These are phyloP conservation scores for Diacarnus erythraeanus DNA, from an alignment of 37 sponge, comb jelly and placozoan species.

Conservation along the genomic window DNA sequence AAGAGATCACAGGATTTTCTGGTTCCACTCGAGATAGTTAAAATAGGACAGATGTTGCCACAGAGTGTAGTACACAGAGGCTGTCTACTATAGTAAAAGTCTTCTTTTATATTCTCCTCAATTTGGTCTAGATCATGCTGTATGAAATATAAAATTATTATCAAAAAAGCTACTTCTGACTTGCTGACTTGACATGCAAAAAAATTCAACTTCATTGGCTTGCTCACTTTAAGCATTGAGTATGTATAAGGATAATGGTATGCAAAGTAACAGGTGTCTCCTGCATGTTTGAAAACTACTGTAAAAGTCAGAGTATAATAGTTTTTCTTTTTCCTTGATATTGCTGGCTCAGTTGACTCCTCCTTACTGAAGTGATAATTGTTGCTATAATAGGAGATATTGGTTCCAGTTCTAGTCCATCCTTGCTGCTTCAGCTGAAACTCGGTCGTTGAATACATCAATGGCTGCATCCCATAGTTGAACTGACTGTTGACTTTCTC, in stretches of 20 bases:
- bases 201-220: too few relatives aligned
- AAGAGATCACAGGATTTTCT: background rate
- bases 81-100: background rate
- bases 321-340: constrained; percentile 13
- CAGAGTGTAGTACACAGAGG: constrained; percentile 75
- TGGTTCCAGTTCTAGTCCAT: constrained; percentile 65
- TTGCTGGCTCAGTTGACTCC: background rate
- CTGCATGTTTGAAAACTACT: constrained; percentile 57
- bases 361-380: constrained; percentile 11
- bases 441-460: constrained; percentile 73
- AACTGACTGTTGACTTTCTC: constrained; percentile 80
- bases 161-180: background rate
- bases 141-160: background rate
- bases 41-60: constrained; percentile 75
- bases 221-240: constrained; percentile 42
- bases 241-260: constrained; percentile 88
- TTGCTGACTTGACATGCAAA: too few relatives aligned
- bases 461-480: constrained; percentile 82
- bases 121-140: background rate
- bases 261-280: constrained; percentile 80
- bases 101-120: background rate
- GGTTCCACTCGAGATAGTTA: constrained; percentile 64
- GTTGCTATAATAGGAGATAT: constrained; percentile 76
- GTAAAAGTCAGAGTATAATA: constrained; percentile 73
- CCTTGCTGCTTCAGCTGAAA: constrained; percentile 27